Base-by-base conservation (phyloP, 2,113 vertebrate species). In the Hirundichthys speculiger region DNA sequence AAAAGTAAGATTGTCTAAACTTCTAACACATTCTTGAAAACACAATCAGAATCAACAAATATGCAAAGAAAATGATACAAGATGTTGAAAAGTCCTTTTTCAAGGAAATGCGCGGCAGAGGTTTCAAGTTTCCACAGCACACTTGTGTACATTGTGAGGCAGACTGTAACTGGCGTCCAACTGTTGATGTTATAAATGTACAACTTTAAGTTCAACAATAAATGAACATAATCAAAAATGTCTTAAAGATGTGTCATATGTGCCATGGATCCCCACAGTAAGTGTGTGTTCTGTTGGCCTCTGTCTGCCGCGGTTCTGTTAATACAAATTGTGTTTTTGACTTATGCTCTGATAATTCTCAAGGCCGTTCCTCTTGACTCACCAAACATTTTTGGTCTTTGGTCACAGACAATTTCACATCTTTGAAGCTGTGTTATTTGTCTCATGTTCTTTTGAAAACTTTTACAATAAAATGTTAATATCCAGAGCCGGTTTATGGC, bases 381-480 rank as follows among this genome's bases (percentile, higher is more conserved):
- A 10, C 30, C 30, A 59, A 69, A 79, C 69, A 3, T 52, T 58
- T 58, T 69, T 60, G 62, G 47, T 49, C 70, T 71, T 43, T 24
- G 49, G 63, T 77, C 67, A 48, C 67, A 55, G 18, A 40, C 25
- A 53, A 47, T 66, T 66, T 21, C 16, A 64, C 56, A 64, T 49
- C 43, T 72, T 72, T 73, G 73, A 34, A 34, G 30, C 30, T 53
- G 19, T 70, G 40, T 43, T 73, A 66, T 74, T 74, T 51, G 48
- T 47, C 8, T 49, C 39, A 47, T 75, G 60, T 40, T 69, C 39
- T 54, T 78, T 61, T 64, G 27, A 52, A 71, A 70, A 53, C 14
- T 15, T 19, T 20, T 12, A 34, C 30, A 34, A 34, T 34, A 34
- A 34, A 65, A 49, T n/a, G 18, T 2, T 50, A 54, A 73, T 57